phyloP scores from a whole-genome alignment of 2,113 vertebrate genomes.

The Phyllopteryx taeniolatus region DNA sequence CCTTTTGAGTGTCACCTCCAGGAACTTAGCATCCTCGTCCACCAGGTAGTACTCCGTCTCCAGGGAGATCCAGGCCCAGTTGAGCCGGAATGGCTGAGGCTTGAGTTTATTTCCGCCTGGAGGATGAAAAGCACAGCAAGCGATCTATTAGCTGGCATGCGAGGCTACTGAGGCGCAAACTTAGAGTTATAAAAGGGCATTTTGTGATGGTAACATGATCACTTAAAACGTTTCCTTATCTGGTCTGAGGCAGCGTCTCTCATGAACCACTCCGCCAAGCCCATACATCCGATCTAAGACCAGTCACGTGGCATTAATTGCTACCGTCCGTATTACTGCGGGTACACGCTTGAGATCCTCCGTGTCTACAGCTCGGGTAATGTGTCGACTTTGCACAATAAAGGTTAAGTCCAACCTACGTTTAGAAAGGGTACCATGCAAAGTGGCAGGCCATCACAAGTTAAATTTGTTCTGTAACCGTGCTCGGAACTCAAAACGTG shows the following conservation, averaged over 20 bases:
- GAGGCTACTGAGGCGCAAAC: conserved; percentile 37
- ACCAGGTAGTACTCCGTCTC: conserved; percentile 79
- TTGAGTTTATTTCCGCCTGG: conserved; percentile 79
- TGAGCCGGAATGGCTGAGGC: conserved; percentile 77
- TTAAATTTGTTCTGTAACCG: too few relatives aligned
- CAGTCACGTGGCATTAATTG: too few relatives aligned
- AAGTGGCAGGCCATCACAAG: too few relatives aligned
- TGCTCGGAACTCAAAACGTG: too few relatives aligned
- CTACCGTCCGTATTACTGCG: not conserved
- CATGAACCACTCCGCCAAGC: not conserved
- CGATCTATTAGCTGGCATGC: conserved; percentile 29
- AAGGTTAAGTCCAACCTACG: too few relatives aligned
- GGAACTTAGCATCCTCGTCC: conserved; percentile 79
- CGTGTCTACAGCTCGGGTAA: too few relatives aligned
- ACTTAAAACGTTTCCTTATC: conserved; percentile 46
- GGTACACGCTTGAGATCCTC: too few relatives aligned
- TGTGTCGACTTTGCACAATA: too few relatives aligned
- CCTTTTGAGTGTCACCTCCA: conserved; percentile 77
- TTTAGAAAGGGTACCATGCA: too few relatives aligned
- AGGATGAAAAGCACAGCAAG: conserved; percentile 26
- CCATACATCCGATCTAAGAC: too few relatives aligned
- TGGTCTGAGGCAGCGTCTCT: conserved; percentile 13
- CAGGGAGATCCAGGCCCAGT: conserved; percentile 87
- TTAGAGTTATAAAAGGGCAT: conserved; percentile 29
- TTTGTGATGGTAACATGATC: conserved; percentile 49